Conservation (phyloP, 2,888 invertebrate species). For the Drosophila multiciliata region DNA sequence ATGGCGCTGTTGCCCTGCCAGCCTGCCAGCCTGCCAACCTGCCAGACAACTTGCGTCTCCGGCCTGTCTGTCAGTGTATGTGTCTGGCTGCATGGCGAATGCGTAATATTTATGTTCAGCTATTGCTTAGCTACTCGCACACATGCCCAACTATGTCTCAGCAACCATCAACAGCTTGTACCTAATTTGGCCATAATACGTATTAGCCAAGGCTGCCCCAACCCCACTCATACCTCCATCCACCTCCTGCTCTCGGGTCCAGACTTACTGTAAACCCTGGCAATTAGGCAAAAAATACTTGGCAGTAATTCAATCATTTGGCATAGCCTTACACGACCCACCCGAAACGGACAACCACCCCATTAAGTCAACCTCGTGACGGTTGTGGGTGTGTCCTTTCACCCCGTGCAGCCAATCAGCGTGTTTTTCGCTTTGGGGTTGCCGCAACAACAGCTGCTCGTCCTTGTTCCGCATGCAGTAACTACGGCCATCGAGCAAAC, state of each 20-base stretch:
- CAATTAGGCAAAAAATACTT: slow-evolving; percentile 76
- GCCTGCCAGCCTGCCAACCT: background rate
- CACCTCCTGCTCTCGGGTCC: background rate
- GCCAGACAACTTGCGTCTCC: background rate
- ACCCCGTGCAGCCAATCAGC: slow-evolving; percentile 53
- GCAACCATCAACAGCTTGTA: slow-evolving; percentile 26
- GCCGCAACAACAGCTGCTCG: slow-evolving; percentile 44
- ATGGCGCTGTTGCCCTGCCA: slow-evolving; percentile 2
- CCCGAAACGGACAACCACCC: slow-evolving; percentile 16
- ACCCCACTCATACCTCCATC: background rate
- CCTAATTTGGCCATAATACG: slow-evolving; percentile 40
- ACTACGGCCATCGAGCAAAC: background rate
- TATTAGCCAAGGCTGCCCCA: slow-evolving; percentile 27
- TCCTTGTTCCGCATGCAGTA: slow-evolving; percentile 49
- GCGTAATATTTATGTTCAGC: slow-evolving; percentile 23
- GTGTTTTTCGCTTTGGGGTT: slow-evolving; percentile 38
- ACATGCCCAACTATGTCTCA: slow-evolving; percentile 64
- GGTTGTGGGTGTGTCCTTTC: slow-evolving; percentile 50
- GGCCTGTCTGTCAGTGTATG: background rate
- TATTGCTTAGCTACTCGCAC: slow-evolving; percentile 18
- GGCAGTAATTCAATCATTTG: slow-evolving; percentile 78
- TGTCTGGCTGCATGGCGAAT: slow-evolving; percentile 36
- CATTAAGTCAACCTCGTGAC: background rate
- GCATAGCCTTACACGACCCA: slow-evolving; percentile 64
- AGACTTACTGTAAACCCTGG: slow-evolving; percentile 41